These are phyloP conservation scores for Sarcophilus harrisii DNA, from an alignment of 2,797 vertebrate species.

Conservation along the genomic window DNA sequence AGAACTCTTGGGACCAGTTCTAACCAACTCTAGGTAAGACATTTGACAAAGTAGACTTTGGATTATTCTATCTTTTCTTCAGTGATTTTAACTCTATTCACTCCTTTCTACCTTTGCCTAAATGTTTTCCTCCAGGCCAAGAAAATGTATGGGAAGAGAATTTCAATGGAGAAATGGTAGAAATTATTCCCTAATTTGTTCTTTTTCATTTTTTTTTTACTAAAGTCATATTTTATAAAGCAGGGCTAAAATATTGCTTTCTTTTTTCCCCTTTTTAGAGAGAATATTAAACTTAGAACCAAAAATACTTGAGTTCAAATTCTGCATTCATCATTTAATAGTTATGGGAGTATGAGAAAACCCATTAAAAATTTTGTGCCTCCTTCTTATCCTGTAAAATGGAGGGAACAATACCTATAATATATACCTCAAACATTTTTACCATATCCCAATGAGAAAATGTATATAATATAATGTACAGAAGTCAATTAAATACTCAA, in stretches of 20 bases:
- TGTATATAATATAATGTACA: neutral
- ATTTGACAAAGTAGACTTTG: neutral
- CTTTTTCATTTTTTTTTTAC: neutral
- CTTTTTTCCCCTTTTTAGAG: neutral
- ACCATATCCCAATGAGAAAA: neutral
- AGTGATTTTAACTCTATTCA: neutral
- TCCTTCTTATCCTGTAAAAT: neutral
- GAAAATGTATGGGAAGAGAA: neutral
- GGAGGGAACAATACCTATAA: neutral
- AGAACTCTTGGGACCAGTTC: neutral
- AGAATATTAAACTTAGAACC: neutral
- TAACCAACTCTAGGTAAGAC: neutral
- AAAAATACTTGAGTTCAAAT: neutral
- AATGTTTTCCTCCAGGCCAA: neutral
- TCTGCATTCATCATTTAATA: neutral
- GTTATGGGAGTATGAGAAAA: neutral
- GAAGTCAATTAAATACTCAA: neutral
- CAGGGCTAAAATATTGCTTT: neutral
- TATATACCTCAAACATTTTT: neutral
- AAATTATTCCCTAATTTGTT: neutral
- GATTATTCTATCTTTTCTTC: neutral
- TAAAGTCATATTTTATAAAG: neutral
- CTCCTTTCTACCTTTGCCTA: neutral
- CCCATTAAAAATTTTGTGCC: neutral
- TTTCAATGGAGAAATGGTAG: neutral